Conservation (phyloP, 92 coral and sea anemone genomes). For the Parazoanthus atlanticus region DNA sequence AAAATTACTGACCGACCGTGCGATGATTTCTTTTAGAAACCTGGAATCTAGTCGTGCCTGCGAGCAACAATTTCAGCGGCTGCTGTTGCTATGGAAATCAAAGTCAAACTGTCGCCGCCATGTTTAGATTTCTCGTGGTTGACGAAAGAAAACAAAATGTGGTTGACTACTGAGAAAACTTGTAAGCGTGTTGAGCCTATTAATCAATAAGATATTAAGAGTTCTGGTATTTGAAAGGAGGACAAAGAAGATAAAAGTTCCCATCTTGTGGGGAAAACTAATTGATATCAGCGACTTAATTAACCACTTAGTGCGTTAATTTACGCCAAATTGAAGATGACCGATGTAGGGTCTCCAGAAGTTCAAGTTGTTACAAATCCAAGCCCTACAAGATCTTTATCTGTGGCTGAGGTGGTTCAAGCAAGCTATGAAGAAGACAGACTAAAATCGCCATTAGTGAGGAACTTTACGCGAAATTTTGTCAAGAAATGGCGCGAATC, state of each 20-base stretch:
- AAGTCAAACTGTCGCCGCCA: slow-evolving; percentile 25
- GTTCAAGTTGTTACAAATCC: slow-evolving; percentile 37
- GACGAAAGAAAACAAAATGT: slow-evolving; percentile 13
- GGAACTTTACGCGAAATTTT: slow-evolving; percentile 76
- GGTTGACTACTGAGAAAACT: neutral
- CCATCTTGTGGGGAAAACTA: slow-evolving; percentile 11
- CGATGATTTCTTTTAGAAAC: no score
- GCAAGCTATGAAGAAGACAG: slow-evolving; percentile 66
- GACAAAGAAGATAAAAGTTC: neutral
- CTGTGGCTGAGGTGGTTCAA: slow-evolving; percentile 70
- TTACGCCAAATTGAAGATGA: slow-evolving; percentile 42
- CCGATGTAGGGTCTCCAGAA: slow-evolving; percentile 13
- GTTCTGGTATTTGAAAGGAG: slow-evolving; percentile 1
- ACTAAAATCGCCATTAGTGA: slow-evolving; percentile 71
- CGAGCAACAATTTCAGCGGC: neutral
- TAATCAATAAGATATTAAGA: neutral
- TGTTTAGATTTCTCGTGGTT: slow-evolving; percentile 25
- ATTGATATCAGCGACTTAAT: slow-evolving; percentile 16
- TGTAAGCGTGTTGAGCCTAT: neutral
- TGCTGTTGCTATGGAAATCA: slow-evolving; percentile 24
- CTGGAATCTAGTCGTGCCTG: neutral
- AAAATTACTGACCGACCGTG: neutral
- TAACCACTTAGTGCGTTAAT: slow-evolving; percentile 44
- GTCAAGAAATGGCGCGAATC: slow-evolving; percentile 81
- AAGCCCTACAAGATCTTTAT: slow-evolving; percentile 56